A percentile compares a stretch with the other conserved stretches of the same genome.
phyloP scores from a whole-genome alignment of 1,140 invertebrate genomes.

The Diorhabda elongata region DNA sequence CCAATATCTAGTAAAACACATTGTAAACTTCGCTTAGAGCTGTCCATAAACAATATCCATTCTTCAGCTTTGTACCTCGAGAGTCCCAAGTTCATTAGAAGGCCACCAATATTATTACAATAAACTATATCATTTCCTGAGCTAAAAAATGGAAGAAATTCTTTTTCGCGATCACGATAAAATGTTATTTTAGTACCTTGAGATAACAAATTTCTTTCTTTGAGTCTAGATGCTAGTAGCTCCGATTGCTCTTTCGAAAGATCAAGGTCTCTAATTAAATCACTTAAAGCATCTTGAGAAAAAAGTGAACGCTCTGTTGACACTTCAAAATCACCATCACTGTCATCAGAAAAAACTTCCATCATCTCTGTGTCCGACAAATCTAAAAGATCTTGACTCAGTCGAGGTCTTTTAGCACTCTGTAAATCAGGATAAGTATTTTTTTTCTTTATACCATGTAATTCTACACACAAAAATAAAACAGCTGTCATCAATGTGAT shows the following conservation, averaged over 20 bases:
- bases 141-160: conserved; percentile 11
- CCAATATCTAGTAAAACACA: conserved; percentile 1
- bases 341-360: not conserved
- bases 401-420: not conserved
- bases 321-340: not conserved
- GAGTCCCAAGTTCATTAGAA: too few species aligned
- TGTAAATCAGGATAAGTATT: conserved; percentile 3
- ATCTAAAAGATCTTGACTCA: not conserved
- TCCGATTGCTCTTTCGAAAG: not conserved
- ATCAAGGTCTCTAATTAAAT: conserved; percentile 1
- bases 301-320: not conserved
- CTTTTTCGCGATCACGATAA: conserved; percentile 4
- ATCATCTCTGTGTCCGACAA: not conserved
- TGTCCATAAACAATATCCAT: conserved; percentile 5
- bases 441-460: conserved; percentile 2
- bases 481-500: not conserved
- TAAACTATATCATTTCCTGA: conserved; percentile 5
- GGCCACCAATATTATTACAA: conserved; percentile 6
- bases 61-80: not conserved
- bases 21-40: not conserved
- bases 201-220: conserved; percentile 3
- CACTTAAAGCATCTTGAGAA: not conserved
- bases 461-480: not conserved
- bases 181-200: conserved; percentile 11
- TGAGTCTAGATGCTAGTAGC: not conserved